Evolutionary conservation across 2,797 vertebrate species (phyloP).

Genomic region (Ptychadena robeensis): DNA sequence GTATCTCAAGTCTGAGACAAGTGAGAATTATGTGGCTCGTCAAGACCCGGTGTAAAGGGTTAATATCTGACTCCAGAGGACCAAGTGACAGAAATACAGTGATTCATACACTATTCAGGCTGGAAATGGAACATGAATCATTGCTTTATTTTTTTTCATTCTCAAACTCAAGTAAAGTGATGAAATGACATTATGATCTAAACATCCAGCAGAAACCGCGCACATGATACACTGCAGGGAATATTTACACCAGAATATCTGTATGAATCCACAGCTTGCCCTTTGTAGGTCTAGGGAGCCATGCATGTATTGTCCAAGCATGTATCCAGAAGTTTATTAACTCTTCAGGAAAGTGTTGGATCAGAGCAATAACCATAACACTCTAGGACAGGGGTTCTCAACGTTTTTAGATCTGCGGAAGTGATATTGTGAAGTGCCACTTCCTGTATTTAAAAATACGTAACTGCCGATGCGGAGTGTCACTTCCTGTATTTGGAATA

Average conservation of each 20-base stretch:
- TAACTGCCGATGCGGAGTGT: no score
- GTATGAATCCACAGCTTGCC: not conserved
- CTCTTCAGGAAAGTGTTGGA: no score
- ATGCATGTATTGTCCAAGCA: not conserved
- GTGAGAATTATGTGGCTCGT: constrained; percentile 3
- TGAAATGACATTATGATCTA: constrained; percentile 38
- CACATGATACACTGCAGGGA: not conserved
- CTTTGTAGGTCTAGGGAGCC: not conserved
- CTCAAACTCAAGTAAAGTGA: constrained; percentile 14
- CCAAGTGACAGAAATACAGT: not conserved
- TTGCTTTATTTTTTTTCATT: not conserved
- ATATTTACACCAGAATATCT: constrained; percentile 4
- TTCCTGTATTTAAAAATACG: no score
- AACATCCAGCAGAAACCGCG: not conserved
- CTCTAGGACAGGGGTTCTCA: no score
- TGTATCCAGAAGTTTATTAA: not conserved
- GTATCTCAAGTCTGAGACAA: not conserved
- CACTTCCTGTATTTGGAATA: no score
- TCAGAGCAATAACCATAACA: no score
- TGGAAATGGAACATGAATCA: constrained; percentile 25
- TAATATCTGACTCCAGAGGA: constrained; percentile 9
- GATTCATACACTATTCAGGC: constrained; percentile 17
- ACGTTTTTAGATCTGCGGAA: no score
- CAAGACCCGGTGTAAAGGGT: constrained; percentile 18
- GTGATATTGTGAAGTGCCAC: no score